A percentile compares a stretch with the other conserved stretches of the same genome.
Evolutionary conservation across 1,140 invertebrate genomes (phyloP).

Genomic region (Zophobas atratus): DNA sequence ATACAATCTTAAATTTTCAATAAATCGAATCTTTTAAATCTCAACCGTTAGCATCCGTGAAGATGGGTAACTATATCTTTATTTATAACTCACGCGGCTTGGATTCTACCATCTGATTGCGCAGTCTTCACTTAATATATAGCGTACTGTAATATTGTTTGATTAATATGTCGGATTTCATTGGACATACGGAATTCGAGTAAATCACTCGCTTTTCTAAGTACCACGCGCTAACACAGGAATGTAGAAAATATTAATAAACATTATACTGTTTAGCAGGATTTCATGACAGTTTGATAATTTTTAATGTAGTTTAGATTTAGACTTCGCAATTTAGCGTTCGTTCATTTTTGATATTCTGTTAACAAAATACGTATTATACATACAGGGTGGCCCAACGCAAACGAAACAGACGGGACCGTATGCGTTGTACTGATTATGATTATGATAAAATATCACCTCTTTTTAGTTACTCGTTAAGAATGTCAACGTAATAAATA

Average conservation of each 20-base stretch:
- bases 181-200: constrained; percentile 48
- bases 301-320: too few relatives aligned
- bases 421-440: too few relatives aligned
- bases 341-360: too few relatives aligned
- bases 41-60: constrained; percentile 52
- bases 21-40: constrained; percentile 59
- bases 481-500: too few relatives aligned
- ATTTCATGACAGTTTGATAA: too few relatives aligned
- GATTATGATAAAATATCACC: too few relatives aligned
- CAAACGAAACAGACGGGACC: too few relatives aligned
- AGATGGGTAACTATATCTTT: constrained; percentile 63
- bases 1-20: constrained; percentile 59
- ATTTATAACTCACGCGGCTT: constrained; percentile 58
- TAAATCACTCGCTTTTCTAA: constrained; percentile 48
- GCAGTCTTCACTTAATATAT: constrained; percentile 52
- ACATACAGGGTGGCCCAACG: too few relatives aligned
- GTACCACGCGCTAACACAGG: constrained; percentile 49
- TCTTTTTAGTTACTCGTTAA: too few relatives aligned
- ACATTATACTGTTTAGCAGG: constrained; percentile 49
- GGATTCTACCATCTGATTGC: constrained; percentile 54
- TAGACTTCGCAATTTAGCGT: too few relatives aligned
- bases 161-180: constrained; percentile 51
- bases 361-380: too few relatives aligned
- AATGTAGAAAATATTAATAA: constrained; percentile 51
- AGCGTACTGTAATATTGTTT: constrained; percentile 45